Conservation (phyloP, 2,888 invertebrate genomes). For the Apodemia duryi region DNA sequence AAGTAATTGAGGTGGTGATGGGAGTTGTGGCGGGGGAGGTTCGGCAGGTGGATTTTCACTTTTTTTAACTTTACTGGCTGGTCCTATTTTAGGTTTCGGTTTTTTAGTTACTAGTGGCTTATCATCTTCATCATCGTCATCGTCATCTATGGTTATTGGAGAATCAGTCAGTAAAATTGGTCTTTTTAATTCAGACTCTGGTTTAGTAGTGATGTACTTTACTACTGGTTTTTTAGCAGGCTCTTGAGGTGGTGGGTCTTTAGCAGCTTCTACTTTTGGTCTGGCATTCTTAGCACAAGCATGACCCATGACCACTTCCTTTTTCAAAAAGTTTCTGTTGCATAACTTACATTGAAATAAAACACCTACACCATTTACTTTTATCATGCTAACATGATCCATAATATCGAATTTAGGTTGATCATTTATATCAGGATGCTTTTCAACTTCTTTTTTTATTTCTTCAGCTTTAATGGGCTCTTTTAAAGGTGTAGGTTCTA, state of each 20-base stretch:
- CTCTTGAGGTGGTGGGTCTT: conserved; percentile 40
- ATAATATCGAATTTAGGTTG: conserved; percentile 54
- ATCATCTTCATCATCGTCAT: conserved; percentile 30
- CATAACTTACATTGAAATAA: conserved; percentile 70
- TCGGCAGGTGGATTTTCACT: conserved; percentile 29
- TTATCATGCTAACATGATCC: conserved; percentile 66
- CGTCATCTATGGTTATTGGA: conserved; percentile 29
- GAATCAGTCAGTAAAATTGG: conserved; percentile 34
- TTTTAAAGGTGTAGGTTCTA: conserved; percentile 24
- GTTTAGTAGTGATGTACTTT: conserved; percentile 60
- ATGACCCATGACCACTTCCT: conserved; percentile 60
- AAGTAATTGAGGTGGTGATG: not conserved
- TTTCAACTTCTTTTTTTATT: not conserved
- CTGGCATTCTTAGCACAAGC: conserved; percentile 63
- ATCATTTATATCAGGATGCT: conserved; percentile 23
- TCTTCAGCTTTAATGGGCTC: not conserved
- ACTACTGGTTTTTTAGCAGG: conserved; percentile 56
- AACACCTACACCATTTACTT: conserved; percentile 68
- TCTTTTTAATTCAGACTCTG: conserved; percentile 41
- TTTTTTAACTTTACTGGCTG: conserved; percentile 59
- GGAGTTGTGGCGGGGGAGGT: conserved; percentile 25
- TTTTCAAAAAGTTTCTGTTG: conserved; percentile 66
- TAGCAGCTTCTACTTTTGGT: conserved; percentile 48
- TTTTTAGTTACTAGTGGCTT: conserved; percentile 33
- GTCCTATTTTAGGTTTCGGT: conserved; percentile 57